A percentile compares a stretch with the other conserved stretches of the same genome.
phyloP scores from a whole-genome alignment of 2,888 invertebrate genomes.

The Craniophora ligustri region DNA sequence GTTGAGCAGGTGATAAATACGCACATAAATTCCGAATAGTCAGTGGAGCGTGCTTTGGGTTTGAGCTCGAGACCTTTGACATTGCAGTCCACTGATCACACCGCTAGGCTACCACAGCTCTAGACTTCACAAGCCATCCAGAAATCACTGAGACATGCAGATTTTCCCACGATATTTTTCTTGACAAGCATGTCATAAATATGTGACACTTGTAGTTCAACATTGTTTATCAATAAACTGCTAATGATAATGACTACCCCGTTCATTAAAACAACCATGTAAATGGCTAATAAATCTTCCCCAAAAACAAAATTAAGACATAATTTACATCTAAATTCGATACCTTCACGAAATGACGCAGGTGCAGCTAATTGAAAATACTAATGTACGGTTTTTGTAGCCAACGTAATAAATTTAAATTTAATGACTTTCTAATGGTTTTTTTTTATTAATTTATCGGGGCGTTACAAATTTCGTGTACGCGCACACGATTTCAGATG shows the following conservation, averaged over 20 bases:
- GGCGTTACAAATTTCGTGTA: conserved; percentile 48
- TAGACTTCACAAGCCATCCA: too few relatives aligned
- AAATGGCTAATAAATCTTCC: conserved; percentile 46
- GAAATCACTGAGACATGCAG: too few relatives aligned
- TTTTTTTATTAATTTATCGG: conserved; percentile 58
- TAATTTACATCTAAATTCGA: conserved; percentile 45
- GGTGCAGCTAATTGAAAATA: conserved; percentile 61
- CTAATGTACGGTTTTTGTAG: conserved; percentile 60
- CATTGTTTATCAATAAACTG: too few relatives aligned
- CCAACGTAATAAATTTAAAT: conserved; percentile 67
- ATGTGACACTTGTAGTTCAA: too few relatives aligned
- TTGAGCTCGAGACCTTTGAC: too few relatives aligned
- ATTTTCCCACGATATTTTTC: too few relatives aligned
- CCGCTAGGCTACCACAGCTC: too few relatives aligned
- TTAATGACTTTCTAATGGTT: conserved; percentile 71
- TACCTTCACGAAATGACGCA: conserved; percentile 47
- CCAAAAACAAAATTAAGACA: conserved; percentile 47
- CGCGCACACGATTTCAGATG: conserved; percentile 40
- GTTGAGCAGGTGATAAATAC: too few relatives aligned
- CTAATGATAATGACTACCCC: background rate
- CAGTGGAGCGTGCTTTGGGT: too few relatives aligned
- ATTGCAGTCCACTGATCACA: too few relatives aligned
- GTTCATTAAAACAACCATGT: conserved; percentile 24
- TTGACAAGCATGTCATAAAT: too few relatives aligned
- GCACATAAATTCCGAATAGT: too few relatives aligned